Conservation (phyloP, 37 sponge, comb jelly and placozoan species). For the Sycon ciliatum region DNA sequence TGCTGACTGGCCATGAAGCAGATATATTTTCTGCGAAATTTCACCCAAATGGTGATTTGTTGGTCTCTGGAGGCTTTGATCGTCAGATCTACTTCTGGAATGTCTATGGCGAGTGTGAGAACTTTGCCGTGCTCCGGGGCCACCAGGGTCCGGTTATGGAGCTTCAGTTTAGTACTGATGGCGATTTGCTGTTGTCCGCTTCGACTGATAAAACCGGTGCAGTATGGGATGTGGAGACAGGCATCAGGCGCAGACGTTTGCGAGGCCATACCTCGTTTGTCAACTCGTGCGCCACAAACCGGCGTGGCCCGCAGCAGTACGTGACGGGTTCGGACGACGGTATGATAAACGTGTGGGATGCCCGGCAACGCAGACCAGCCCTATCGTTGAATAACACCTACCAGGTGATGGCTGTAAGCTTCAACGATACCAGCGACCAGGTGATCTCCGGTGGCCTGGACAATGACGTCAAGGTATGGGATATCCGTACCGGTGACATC, state of each 20-base stretch:
- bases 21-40: conserved; percentile 64
- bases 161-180: conserved; percentile 72
- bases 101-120: conserved; percentile 98
- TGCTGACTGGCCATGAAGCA: conserved; percentile 83
- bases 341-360: conserved; percentile 83
- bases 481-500: conserved; percentile 48
- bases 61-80: conserved; percentile 88
- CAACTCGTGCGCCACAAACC: conserved; percentile 57
- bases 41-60: conserved; percentile 76
- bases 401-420: conserved; percentile 73
- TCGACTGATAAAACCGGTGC: conserved; percentile 81
- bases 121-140: conserved; percentile 77
- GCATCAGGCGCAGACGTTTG: conserved; percentile 62
- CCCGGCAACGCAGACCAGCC: conserved; percentile 44
- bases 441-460: conserved; percentile 88
- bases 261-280: conserved; percentile 92
- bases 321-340: conserved; percentile 94
- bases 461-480: conserved; percentile 63
- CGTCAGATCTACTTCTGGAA: conserved; percentile 92
- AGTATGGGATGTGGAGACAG: conserved; percentile 89
- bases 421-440: conserved; percentile 69
- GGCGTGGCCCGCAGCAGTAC: conserved; percentile 51
- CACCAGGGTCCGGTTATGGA: conserved; percentile 79
- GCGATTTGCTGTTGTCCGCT: conserved; percentile 66
- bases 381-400: conserved; percentile 71